Base-by-base conservation (phyloP, 2,888 invertebrate genomes). In the Scaptomyza caliginosa region DNA sequence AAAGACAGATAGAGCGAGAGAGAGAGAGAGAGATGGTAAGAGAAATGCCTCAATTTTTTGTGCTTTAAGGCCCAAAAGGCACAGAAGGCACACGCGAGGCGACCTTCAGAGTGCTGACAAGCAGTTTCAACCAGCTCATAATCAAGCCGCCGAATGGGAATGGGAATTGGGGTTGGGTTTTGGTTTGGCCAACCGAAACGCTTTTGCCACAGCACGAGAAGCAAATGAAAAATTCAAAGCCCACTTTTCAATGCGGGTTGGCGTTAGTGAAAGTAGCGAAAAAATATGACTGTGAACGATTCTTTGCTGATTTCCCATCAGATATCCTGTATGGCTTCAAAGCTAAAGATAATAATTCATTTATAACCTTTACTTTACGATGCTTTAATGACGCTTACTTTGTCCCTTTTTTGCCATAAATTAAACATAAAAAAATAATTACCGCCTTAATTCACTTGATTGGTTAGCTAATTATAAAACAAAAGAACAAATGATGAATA, bases 1-100 rank as follows among this genome's bases (percentile, higher is more conserved):
- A 10, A 16, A n/a, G 36, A 36, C 8, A 36, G 8, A 8, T 2
- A 4, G 5, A 1, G 7, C 10, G 10, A 11, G 3, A 4, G 8
- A 5, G 10, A 21, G n/a, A 13, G 19, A 21, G 13, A 4, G n/a
- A 3, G 13, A 6, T n/a, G n/a, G n/a, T n/a, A n/a, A n/a, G 6
- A 51, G 55, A 86, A 84, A 80, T 80, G 86, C 84, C 86, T 86
- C 62, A 58, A 86, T 84, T 86, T 86, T 42, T 21, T 52, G 55
- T 56, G 62, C 49, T 55, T 60, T 49, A 45, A 78, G 45, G 42
- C 77, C 58, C 74, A 82, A 70, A 71, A 63, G 62, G 57, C 46
- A 32, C 55, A 34, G 34, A 11, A 26, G 49, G 49, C 59, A 54
- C 23, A 69, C 24, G 23, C 38, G 30, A 30, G 67, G 40, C 86